Evolutionary conservation across 2,888 invertebrate genomes (phyloP).

Genomic region (Zaprionus obscuricornis): DNA sequence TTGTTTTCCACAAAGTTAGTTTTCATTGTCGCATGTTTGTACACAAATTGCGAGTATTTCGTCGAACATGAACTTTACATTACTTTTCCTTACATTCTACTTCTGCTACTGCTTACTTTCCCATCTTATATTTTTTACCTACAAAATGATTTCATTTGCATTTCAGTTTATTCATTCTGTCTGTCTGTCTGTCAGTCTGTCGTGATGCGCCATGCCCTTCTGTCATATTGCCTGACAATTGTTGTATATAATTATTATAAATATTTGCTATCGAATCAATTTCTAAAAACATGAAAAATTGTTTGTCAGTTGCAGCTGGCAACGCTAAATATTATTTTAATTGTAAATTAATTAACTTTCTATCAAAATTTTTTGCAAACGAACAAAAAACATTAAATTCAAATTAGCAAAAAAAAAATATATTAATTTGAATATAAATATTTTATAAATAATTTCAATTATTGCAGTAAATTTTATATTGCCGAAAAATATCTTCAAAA

Average conservation of each 20-base stretch:
- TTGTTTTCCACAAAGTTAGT: conserved; percentile 73
- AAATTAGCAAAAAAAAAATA: conserved; percentile 1
- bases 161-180: too few species aligned
- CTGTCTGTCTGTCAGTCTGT: too few species aligned
- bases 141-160: conserved; percentile 67
- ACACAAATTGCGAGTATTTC: conserved; percentile 63
- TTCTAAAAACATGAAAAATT: conserved; percentile 37
- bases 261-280: conserved; percentile 56
- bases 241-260: conserved; percentile 70
- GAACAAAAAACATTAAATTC: background rate
- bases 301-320: conserved; percentile 34
- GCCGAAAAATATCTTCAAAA: too few species aligned
- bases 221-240: conserved; percentile 9
- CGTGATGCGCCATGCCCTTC: too few species aligned
- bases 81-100: background rate
- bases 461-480: too few species aligned
- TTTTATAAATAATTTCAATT: too few species aligned
- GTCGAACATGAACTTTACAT: conserved; percentile 3
- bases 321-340: background rate
- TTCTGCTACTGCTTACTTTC: conserved; percentile 12
- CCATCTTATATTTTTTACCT: conserved; percentile 25
- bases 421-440: background rate
- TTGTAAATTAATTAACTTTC: background rate
- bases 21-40: conserved; percentile 76
- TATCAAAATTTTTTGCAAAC: background rate